Percentiles rank a stretch among this genome's conserved stretches.
phyloP scores from a whole-genome alignment of 2,113 vertebrate genomes.

The Heterochromis multidens region DNA sequence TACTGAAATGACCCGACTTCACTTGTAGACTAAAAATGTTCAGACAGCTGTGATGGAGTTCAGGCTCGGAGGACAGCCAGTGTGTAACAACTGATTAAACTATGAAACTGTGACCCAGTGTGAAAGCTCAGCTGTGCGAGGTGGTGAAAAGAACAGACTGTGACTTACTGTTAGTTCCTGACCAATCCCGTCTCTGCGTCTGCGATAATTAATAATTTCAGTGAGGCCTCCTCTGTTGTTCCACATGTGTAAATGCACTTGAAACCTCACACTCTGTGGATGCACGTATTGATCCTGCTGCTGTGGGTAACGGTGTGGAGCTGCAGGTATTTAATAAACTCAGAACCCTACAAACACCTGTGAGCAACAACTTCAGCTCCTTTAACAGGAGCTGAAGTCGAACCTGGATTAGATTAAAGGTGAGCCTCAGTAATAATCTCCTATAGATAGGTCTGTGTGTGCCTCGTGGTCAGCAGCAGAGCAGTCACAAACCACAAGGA shows the following conservation, averaged over 20 bases:
- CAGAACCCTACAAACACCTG: neutral
- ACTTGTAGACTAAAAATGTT: neutral
- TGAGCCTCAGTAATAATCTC: neutral
- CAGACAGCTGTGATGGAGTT: neutral
- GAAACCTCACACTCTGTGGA: neutral
- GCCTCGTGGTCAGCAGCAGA: neutral
- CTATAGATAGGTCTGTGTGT: fast-evolving
- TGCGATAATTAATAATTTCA: neutral
- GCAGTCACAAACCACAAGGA: neutral
- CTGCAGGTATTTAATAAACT: neutral
- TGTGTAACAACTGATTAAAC: neutral
- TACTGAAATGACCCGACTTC: neutral
- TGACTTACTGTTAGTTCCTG: neutral
- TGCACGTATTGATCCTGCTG: fast-evolving
- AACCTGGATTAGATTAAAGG: neutral
- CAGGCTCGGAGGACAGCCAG: neutral
- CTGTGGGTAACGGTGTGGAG: neutral
- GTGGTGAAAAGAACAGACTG: neutral
- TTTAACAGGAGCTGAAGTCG: neutral
- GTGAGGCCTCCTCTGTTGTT: neutral
- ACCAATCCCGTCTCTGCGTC: neutral
- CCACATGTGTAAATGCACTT: no score
- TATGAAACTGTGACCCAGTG: neutral
- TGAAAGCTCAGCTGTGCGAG: neutral
- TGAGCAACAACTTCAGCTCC: neutral